Evolutionary conservation across 92 coral and sea anemone species (phyloP).

Genomic region (Actinostola sp.): DNA sequence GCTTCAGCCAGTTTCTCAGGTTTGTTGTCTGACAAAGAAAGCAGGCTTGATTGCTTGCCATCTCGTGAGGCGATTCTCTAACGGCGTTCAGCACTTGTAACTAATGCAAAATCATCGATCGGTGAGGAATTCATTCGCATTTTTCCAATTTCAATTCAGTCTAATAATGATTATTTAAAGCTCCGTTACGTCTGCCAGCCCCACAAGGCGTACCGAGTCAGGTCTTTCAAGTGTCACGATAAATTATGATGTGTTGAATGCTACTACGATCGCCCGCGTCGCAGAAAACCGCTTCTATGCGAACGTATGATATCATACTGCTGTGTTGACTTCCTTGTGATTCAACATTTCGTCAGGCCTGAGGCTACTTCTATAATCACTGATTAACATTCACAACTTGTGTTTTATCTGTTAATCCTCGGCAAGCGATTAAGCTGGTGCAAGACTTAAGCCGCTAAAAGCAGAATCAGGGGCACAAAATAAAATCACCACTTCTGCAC

Average conservation of each 20-base stretch:
- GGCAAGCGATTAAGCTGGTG: slow-evolving; percentile 8
- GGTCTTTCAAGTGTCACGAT: slow-evolving; percentile 3
- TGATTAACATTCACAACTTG: slow-evolving; percentile 18
- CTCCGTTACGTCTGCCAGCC: neutral
- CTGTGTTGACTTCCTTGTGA: slow-evolving; percentile 2
- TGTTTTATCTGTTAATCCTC: slow-evolving; percentile 26
- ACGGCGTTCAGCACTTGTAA: too few relatives aligned
- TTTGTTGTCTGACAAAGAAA: too few relatives aligned
- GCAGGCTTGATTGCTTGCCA: too few relatives aligned
- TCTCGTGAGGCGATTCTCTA: too few relatives aligned
- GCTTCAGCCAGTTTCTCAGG: too few relatives aligned
- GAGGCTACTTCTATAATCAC: slow-evolving; percentile 33
- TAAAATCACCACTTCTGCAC: neutral
- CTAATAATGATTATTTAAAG: neutral
- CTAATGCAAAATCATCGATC: neutral
- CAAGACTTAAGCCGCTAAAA: neutral
- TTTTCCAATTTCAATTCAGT: neutral
- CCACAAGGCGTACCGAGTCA: slow-evolving; percentile 26
- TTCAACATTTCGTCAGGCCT: slow-evolving; percentile 3
- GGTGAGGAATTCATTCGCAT: neutral
- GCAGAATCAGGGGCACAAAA: slow-evolving; percentile 5
- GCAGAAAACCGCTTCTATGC: neutral
- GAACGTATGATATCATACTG: slow-evolving; percentile 14
- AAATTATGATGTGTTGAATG: slow-evolving; percentile 23
- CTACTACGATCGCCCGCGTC: neutral